phyloP scores from a whole-genome alignment of 2,797 vertebrate species.

The Ceyx erithaca region DNA sequence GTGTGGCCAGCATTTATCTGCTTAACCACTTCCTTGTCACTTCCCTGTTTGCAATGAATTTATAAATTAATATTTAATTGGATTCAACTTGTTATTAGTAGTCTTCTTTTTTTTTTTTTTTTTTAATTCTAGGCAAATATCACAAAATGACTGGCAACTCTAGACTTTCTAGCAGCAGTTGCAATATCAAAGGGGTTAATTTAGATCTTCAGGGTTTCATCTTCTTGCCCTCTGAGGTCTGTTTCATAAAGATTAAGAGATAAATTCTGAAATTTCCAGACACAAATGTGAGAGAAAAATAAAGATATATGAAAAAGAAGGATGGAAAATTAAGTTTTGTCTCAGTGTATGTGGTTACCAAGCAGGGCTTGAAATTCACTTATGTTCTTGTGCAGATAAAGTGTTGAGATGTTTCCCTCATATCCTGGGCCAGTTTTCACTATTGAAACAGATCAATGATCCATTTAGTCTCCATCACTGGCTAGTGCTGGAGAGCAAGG shows the following conservation, averaged over 20 bases:
- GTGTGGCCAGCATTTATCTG: neutral
- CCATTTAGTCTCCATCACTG: neutral
- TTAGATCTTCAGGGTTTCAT: slow-evolving; percentile 48
- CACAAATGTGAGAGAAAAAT: slow-evolving; percentile 61
- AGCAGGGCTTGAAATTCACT: slow-evolving; percentile 61
- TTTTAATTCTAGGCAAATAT: neutral
- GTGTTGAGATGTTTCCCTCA: slow-evolving; percentile 35
- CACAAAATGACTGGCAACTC: neutral
- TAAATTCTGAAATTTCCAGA: slow-evolving; percentile 56
- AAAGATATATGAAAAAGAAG: slow-evolving; percentile 59
- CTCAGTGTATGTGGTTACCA: slow-evolving; percentile 55
- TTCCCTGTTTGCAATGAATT: slow-evolving; percentile 1
- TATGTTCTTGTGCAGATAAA: slow-evolving; percentile 28
- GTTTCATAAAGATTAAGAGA: slow-evolving; percentile 62
- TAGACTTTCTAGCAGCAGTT: slow-evolving; percentile 42
- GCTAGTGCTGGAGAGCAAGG: neutral
- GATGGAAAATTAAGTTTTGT: slow-evolving; percentile 58
- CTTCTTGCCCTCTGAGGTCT: slow-evolving; percentile 56
- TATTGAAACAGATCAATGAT: slow-evolving; percentile 19
- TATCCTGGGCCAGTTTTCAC: neutral
- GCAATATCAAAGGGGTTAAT: slow-evolving; percentile 62
- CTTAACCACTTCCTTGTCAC: neutral
- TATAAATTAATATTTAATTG: slow-evolving; percentile 24
- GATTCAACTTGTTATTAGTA: slow-evolving; percentile 15
- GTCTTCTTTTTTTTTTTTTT: neutral